Base-by-base conservation (phyloP, 35 echinoderm and acorn worm species). In the Ptychodera flava region DNA sequence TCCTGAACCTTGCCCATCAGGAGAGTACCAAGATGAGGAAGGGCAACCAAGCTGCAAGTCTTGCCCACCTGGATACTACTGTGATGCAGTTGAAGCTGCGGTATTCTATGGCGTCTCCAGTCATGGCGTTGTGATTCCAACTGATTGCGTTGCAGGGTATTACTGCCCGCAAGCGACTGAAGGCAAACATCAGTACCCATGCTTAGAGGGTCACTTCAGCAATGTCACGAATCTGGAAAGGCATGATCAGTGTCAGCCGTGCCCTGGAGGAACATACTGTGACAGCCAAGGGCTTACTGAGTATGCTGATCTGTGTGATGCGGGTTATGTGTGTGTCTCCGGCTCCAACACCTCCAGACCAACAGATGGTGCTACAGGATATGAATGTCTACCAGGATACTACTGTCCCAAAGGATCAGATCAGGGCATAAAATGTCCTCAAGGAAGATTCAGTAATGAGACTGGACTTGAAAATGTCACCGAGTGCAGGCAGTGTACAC, bases 381-480 rank as follows among this genome's bases (percentile, higher is more conserved):
- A 98, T 31, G 95, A 98, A 37, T 98, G 95, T 77, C 90, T 88
- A 30, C 92, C 95, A 0, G 95, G 95, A 28, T 98, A 98, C 78
- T 98, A 98, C 87, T 98, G 95, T 45, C 95, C 95, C 28, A 98
- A 88, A 30, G 95, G 95, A 33, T 94, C 92, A 16, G 92, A 98
- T 77, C 95, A 98, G 77, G 95, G 95, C 0, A 88, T 88, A 77
- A 98, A 98, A 78, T 98, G 95, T 84, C 95, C 95, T 10, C 76
- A 90, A 32, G 95, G 95, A 29, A 98, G 92, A n/a, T 98, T 98
- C 82, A 98, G 92, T 81, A 94, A 98, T 83, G 37, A 87, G 32
- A 91, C 86, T 35, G 95, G 95, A 32, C 85, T 98, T 15, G 95
- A 98, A 36, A 98, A 98, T 90, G 90, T 98, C 0, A 98, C 95